These are phyloP conservation scores for Carabus problematicus DNA, from an alignment of 2,888 invertebrate species.

Conservation along the genomic window DNA sequence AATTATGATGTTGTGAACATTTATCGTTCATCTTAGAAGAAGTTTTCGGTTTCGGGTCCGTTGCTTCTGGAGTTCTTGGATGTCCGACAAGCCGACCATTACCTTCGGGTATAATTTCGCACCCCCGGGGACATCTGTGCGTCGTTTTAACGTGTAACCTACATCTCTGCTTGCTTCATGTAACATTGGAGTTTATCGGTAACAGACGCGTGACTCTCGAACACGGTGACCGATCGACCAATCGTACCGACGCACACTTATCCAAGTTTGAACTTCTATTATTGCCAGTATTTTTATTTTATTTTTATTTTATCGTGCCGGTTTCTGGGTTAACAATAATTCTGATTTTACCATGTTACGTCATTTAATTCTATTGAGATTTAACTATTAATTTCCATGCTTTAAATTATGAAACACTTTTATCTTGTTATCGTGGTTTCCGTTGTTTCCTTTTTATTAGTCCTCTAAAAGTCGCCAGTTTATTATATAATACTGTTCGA, in stretches of 20 bases:
- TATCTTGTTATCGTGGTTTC: too few relatives aligned
- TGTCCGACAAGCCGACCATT: neutral
- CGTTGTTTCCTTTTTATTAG: too few relatives aligned
- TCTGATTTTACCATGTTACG: too few relatives aligned
- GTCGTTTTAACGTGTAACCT: neutral
- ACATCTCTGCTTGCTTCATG: constrained; percentile 2
- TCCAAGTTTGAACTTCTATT: constrained; percentile 1
- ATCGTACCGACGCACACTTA: neutral
- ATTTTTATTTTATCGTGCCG: constrained; percentile 25
- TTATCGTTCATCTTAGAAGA: too few relatives aligned
- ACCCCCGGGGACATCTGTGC: neutral
- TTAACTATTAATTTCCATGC: neutral
- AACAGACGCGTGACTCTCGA: constrained; percentile 16
- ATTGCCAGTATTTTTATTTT: neutral
- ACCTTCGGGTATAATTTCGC: constrained; percentile 10
- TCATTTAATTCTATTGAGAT: too few relatives aligned
- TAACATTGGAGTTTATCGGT: constrained; percentile 2
- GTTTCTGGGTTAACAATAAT: constrained; percentile 26
- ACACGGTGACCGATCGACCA: neutral
- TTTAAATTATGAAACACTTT: neutral
- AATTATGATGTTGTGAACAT: too few relatives aligned
- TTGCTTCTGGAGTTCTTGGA: neutral
- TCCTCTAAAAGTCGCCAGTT: too few relatives aligned
- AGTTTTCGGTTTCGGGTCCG: too few relatives aligned
- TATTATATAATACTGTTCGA: neutral